Conservation (phyloP, 1,140 invertebrate genomes). For the Euborellia annulipes region DNA sequence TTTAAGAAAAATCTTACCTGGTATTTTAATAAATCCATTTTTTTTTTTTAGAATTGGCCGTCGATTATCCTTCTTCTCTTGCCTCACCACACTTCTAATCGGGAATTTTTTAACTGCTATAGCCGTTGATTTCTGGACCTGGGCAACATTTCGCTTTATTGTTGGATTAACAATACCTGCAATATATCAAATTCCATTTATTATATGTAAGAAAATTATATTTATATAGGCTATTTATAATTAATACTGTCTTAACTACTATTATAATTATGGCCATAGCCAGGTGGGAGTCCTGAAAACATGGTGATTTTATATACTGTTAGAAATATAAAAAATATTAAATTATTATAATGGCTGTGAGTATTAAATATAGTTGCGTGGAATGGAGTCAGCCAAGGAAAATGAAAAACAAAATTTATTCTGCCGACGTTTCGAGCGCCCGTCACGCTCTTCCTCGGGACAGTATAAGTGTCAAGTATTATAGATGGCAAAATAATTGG, state of each 20-base stretch:
- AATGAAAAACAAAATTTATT: no score
- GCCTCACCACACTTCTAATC: slow-evolving; percentile 53
- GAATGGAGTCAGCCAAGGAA: no score
- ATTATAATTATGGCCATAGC: no score
- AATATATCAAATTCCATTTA: slow-evolving; percentile 89
- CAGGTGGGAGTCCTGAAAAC: background rate
- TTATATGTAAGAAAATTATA: slow-evolving; percentile 57
- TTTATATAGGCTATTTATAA: slow-evolving; percentile 7
- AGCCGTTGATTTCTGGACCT: slow-evolving; percentile 61
- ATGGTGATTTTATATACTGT: no score
- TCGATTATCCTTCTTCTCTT: slow-evolving; percentile 64
- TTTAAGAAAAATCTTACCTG: background rate
- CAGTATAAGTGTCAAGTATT: no score
- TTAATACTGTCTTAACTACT: no score
- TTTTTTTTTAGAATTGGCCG: slow-evolving; percentile 45
- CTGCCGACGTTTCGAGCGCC: no score
- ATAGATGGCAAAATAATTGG: no score
- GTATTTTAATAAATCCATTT: slow-evolving; percentile 6
- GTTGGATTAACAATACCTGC: slow-evolving; percentile 79
- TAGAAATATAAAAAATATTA: no score
- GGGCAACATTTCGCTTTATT: slow-evolving; percentile 57
- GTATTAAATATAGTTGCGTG: no score
- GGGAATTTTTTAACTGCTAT: slow-evolving; percentile 63
- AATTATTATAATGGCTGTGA: no score
- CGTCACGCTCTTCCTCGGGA: no score